These are phyloP conservation scores for Masnerella sp. DNA, from an alignment of 2,888 invertebrate species.

Conservation along the genomic window DNA sequence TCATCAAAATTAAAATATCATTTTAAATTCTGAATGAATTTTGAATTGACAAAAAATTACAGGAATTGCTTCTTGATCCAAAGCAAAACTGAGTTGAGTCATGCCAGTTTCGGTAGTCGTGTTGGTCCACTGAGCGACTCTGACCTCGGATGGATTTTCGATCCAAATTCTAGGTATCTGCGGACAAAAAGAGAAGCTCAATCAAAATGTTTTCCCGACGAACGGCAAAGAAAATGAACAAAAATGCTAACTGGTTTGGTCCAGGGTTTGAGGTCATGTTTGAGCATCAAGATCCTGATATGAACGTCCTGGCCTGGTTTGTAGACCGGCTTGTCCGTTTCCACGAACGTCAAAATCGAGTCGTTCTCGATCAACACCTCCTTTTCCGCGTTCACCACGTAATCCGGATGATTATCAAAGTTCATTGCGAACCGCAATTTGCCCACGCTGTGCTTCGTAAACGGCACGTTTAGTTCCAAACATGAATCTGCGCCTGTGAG, in stretches of 20 bases:
- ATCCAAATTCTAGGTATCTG: constrained; percentile 84
- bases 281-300: constrained; percentile 80
- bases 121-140: constrained; percentile 83
- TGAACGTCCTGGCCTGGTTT: constrained; percentile 81
- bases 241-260: constrained; percentile 78
- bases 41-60: constrained; percentile 60
- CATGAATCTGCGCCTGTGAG: constrained; percentile 72
- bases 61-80: constrained; percentile 75
- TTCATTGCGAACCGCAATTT: constrained; percentile 69
- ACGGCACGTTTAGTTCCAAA: constrained; percentile 70
- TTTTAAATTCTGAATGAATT: neutral
- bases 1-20: neutral
- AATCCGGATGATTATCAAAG: constrained; percentile 75
- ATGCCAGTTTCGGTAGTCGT: constrained; percentile 82
- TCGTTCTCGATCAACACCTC: constrained; percentile 79
- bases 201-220: constrained; percentile 3
- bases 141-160: constrained; percentile 82
- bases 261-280: constrained; percentile 80
- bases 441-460: constrained; percentile 67
- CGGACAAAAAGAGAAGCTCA: constrained; percentile 50
- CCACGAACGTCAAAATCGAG: constrained; percentile 79
- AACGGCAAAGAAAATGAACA: neutral
- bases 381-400: constrained; percentile 74
- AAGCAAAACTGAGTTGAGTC: constrained; percentile 79
- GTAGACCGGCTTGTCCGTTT: constrained; percentile 81